Evolutionary conservation across 2,113 vertebrate genomes (phyloP), one percentile per base, ranked within the genome.

Genomic region (Periophthalmodon schlosseri): DNA sequence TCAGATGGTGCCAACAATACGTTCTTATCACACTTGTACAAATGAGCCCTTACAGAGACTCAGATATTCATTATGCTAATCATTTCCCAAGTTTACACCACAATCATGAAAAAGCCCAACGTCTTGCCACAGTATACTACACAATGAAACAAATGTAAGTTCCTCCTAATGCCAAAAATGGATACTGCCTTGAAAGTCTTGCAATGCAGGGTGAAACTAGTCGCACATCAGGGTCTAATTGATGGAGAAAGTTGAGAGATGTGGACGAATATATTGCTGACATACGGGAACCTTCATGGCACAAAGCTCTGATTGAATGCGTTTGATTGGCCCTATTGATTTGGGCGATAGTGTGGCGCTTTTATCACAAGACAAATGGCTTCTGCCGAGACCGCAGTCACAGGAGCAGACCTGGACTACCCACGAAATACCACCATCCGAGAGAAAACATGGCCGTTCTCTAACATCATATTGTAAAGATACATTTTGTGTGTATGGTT

Each of bases 281-380:
- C 46, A 84, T 82, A 80, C 71, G 61, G 63, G 49, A 63, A 68
- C 79, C 74, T 70, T 88, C 74, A 80, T 73, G 72, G 79, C 73
- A 79, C 71, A 86, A 78, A 81, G 77, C 71, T 78, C 82, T 88
- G 82, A 86, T 77, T 85, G 78, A 88, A 86, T 80, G 73, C 50
- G 73, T 86, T 84, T 90, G 85, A 90, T 84, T 70, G 84, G 73
- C 49, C 16, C 64, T 84, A 87, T 91, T 85, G 84, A 91, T 90
- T 34, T 89, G 73, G 65, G 73, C 83, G 60, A 74, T 79, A 69
- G 24, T 83, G 84, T 79, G 80, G 77, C 78, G 74, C 69, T 88
- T 90, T 87, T 86, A 85, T 89, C 83, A 81, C 67, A 79, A 86
- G 83, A 89, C 77, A 89, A 89, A 92, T 86, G 75, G 83, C 72